Evolutionary conservation across 1,140 invertebrate species (phyloP), one percentile per base, ranked within the genome.

Genomic region (Pristionchus pacificus): DNA sequence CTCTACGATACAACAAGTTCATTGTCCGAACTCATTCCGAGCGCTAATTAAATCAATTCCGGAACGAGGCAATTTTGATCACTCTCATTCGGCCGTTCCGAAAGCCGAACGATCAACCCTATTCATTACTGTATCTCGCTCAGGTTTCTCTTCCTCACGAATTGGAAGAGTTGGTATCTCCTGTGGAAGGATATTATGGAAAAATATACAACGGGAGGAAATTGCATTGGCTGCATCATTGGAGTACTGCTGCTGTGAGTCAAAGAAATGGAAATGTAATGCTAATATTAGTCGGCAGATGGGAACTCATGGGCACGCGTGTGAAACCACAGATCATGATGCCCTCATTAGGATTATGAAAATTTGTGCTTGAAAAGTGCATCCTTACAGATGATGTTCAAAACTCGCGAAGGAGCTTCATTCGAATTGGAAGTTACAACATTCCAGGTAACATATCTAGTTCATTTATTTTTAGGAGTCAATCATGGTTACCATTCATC

Each of bases 221-320:
- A 85, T 88, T 99, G 57, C 93, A 96, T 85, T 99, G 97, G 97
- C 95, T 98, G 85, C 95, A 98, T 88, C 94, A 98, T 79, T 98
- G 98, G 94, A 97, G 95, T 60, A 97, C 97, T 88, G 96, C 95
- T 78, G 95, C 93, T 33, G 88, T 90, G 87, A 82, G 84, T 78
- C 69, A n/a, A 49, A 49, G 38, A 49, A 19, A 19, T 10, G 38
- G 6, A 19, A 49, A 10, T 49, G 38, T 10, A 19, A 49, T 49
- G 38, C n/a, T n/a, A n/a, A n/a, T 10, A 49, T 49, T 6, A 49
- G 19, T 49, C 6, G 38, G 38, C 38, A 10, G 38, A 10, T 49
- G 38, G n/a, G n/a, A n/a, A n/a, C n/a, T n/a, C n/a, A n/a, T n/a
- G n/a, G n/a, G n/a, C n/a, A n/a, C n/a, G n/a, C n/a, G n/a, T n/a